Percentiles rank a stretch among this genome's conserved stretches.
Evolutionary conservation across 2,888 invertebrate species (phyloP).

Genomic region (Cremastinae sp.): DNA sequence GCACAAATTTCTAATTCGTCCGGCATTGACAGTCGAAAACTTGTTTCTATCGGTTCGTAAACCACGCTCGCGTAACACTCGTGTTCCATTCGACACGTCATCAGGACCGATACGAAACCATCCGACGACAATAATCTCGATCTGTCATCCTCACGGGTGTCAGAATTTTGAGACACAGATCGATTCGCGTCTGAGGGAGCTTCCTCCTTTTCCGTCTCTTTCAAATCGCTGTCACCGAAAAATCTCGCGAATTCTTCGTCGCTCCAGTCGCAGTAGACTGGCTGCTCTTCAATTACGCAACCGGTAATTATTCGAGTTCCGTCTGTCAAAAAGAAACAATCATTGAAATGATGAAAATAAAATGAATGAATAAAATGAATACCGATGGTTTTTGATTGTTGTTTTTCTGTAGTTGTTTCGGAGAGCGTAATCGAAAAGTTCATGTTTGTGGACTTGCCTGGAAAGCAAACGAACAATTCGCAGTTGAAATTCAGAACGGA

Average conservation of each 20-base stretch:
- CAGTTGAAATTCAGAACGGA: conserved; percentile 71
- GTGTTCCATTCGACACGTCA: conserved; percentile 80
- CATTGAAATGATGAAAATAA: neutral
- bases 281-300: conserved; percentile 69
- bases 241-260: conserved; percentile 69
- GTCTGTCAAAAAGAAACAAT: conserved; percentile 63
- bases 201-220: conserved; percentile 27
- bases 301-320: conserved; percentile 73
- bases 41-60: conserved; percentile 78
- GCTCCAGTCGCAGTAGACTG: conserved; percentile 72
- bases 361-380: no score
- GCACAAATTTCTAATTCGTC: conserved; percentile 70
- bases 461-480: conserved; percentile 71
- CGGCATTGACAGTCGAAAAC: conserved; percentile 71
- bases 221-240: conserved; percentile 53
- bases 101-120: conserved; percentile 74
- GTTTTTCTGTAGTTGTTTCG: neutral
- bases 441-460: conserved; percentile 67
- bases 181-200: conserved; percentile 21
- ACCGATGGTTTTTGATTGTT: neutral
- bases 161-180: conserved; percentile 52
- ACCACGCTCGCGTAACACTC: conserved; percentile 82
- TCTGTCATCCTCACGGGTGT: conserved; percentile 49
- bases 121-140: conserved; percentile 66
- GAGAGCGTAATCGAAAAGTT: neutral